These are phyloP conservation scores for Physeter macrocephalus DNA, from an alignment of 2,113 vertebrate species.

Conservation along the genomic window DNA sequence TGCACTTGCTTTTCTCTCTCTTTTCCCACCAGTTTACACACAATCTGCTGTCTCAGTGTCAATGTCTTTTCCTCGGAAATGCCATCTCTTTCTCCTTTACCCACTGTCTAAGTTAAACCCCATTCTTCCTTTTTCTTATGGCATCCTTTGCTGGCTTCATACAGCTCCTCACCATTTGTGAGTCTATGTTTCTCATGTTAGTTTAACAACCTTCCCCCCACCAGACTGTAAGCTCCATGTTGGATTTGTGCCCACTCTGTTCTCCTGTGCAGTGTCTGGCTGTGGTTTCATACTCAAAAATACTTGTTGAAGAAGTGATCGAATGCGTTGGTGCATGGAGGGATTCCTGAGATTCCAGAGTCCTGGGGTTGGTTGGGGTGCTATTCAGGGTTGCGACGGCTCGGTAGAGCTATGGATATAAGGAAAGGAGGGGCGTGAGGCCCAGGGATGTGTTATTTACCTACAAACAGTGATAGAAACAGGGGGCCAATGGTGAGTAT, in stretches of 20 bases:
- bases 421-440: neutral
- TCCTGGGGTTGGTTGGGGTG: neutral
- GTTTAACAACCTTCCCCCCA: neutral
- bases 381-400: too few relatives aligned
- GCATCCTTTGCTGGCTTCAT: neutral
- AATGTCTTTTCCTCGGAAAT: neutral
- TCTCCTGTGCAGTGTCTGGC: neutral
- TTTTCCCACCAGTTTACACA: neutral
- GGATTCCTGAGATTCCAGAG: neutral
- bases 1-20: neutral
- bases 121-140: neutral
- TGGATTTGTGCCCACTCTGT: too few relatives aligned
- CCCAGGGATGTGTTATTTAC: neutral
- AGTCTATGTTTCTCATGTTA: neutral
- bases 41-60: neutral
- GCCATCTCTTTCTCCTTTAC: neutral
- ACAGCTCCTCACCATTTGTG: neutral
- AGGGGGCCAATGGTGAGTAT: neutral
- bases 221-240: neutral
- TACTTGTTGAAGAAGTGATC: neutral
- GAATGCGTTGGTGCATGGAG: neutral
- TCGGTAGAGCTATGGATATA: neutral
- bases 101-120: neutral
- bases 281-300: neutral
- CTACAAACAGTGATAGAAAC: neutral